Conservation (phyloP, 1,140 invertebrate genomes). For the Caerostris darwini region DNA sequence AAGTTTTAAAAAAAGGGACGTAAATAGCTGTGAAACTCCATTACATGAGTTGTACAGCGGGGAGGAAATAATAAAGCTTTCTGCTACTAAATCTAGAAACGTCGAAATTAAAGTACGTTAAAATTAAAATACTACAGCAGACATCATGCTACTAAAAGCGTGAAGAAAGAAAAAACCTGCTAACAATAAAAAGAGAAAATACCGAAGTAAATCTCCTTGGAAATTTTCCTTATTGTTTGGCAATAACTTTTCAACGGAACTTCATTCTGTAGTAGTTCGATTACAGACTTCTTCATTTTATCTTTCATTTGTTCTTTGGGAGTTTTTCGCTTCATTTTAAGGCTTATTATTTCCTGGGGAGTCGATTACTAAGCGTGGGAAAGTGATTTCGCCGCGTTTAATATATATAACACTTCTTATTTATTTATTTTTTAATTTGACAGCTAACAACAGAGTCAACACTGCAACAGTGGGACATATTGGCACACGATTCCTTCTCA, state of each 20-base stretch:
- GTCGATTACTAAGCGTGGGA: slow-evolving; percentile 47
- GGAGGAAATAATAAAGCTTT: slow-evolving; percentile 47
- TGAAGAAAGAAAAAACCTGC: background rate
- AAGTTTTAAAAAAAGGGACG: too few species aligned
- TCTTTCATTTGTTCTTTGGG: slow-evolving; percentile 54
- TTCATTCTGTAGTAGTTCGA: slow-evolving; percentile 29
- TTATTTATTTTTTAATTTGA: slow-evolving; percentile 62
- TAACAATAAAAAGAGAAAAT: background rate
- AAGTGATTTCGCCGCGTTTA: slow-evolving; percentile 39
- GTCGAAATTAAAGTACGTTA: slow-evolving; percentile 45
- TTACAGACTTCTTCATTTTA: slow-evolving; percentile 54
- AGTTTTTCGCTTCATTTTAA: slow-evolving; percentile 52
- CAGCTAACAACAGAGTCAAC: background rate
- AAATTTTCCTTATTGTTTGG: slow-evolving; percentile 49
- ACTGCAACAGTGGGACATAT: background rate
- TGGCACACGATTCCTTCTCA: slow-evolving; percentile 51
- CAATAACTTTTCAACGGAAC: slow-evolving; percentile 52
- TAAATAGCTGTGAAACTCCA: background rate
- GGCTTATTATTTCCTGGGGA: slow-evolving; percentile 64
- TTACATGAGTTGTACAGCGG: background rate
- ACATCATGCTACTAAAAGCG: background rate
- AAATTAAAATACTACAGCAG: slow-evolving; percentile 48
- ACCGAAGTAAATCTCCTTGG: slow-evolving; percentile 26
- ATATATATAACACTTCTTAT: slow-evolving; percentile 20
- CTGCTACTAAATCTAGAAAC: slow-evolving; percentile 1